A percentile compares a stretch with the other conserved stretches of the same genome.
Conservation (phyloP, 1,140 invertebrate genomes). For the Triops cancriformis region DNA sequence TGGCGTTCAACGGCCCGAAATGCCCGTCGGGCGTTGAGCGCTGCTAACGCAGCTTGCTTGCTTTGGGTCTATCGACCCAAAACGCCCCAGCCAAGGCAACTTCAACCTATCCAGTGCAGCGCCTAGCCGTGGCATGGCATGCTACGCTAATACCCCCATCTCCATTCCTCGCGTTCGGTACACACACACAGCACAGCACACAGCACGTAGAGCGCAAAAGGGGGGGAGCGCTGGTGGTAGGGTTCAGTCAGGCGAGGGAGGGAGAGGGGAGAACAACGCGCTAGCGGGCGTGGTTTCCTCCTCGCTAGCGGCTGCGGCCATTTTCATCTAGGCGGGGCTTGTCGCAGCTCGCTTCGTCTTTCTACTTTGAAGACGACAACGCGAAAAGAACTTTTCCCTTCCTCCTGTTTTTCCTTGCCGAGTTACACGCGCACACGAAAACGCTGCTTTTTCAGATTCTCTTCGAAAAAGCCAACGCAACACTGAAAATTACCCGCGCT, state of each 20-base stretch:
- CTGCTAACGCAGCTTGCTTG: background rate
- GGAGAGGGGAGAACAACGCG: background rate
- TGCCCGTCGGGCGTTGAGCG: background rate
- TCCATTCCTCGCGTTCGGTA: background rate
- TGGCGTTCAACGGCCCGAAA: conserved; percentile 8
- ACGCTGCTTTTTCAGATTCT: too few species aligned
- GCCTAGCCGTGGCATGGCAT: background rate
- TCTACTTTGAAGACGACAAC: too few species aligned
- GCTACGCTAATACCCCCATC: background rate
- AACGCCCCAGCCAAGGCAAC: background rate
- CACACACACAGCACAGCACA: background rate
- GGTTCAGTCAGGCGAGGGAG: background rate
- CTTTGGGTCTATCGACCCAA: conserved; percentile 3
- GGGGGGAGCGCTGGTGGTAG: too few species aligned
- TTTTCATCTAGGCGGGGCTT: background rate
- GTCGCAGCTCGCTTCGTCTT: too few species aligned
- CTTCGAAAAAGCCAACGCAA: background rate
- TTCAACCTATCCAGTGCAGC: background rate
- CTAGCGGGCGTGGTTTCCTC: background rate
- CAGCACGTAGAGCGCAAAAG: too few species aligned
- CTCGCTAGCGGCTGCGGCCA: conserved; percentile 5
- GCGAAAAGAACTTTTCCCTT: background rate
- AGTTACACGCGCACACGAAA: background rate
- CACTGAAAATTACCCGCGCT: background rate
- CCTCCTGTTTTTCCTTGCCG: background rate